Evolutionary conservation across 2,888 invertebrate species (phyloP), one percentile per base, ranked within the genome.

Genomic region (Clitarchus hookeri): DNA sequence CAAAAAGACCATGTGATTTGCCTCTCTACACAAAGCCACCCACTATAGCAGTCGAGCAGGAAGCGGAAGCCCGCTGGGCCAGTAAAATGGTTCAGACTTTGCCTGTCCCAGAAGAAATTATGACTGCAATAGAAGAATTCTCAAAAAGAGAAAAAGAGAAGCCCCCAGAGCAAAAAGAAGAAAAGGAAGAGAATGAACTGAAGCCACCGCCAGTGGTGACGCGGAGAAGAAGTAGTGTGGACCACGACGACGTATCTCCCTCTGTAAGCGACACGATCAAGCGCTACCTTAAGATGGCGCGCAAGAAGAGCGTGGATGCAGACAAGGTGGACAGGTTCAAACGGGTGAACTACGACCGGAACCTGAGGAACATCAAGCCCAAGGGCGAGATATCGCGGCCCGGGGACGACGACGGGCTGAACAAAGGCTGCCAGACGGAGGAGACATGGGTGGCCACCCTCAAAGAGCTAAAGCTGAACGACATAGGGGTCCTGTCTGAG

Each of bases 201-300:
- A 84, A 87, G 87, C 44, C 87, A 84, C 84, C 88, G 85, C 27
- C 85, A 83, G 84, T 86, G 83, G 79, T 77, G 13, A 82, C 78
- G 19, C 92, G 95, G 12, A 93, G 96, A 83, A 94, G 95, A 89
- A 96, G 96, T 89, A 96, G 96, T 90, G 95, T 96, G 23, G 96
- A 96, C 90, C 95, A 96, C 90, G 96, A 96, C 89, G 97, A 97
- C 90, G 95, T 97, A 0, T 96, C 96, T 0, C 97, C 97, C 88
- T 97, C 97, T 0, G 97, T 97, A 44, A 96, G 96, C 90, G 96
- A 97, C 90, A 97, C 96, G 0, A 96, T 97, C 87, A 97, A 97
- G 91, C 93, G 97, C 16, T 97, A 97, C 91, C 91, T 97, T 84
- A 93, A 96, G 86, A 97, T 97, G 97, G 97, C 97, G 12, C 93